These are phyloP conservation scores for Apis cerana DNA, from an alignment of 1,140 invertebrate species.

Conservation along the genomic window DNA sequence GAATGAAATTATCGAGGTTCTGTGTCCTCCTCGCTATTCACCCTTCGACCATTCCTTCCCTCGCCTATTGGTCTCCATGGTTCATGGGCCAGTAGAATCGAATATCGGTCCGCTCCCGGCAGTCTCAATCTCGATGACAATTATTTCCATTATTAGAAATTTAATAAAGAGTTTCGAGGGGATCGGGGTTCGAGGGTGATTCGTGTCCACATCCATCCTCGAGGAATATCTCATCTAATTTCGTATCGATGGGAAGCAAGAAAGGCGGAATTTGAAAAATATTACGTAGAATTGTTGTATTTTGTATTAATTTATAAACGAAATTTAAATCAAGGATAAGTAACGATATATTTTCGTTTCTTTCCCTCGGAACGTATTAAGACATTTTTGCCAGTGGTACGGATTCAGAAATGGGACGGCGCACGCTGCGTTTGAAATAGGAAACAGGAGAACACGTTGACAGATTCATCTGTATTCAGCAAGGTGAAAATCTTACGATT, in stretches of 20 bases:
- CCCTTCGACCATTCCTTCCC: constrained; percentile 48
- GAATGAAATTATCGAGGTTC: constrained; percentile 65
- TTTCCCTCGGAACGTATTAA: too few relatives aligned
- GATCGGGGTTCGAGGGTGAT: not conserved
- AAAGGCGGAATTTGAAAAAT: too few relatives aligned
- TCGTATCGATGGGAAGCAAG: too few relatives aligned
- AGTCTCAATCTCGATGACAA: constrained; percentile 73
- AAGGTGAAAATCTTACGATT: constrained; percentile 70
- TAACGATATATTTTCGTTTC: too few relatives aligned
- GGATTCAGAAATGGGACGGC: not conserved
- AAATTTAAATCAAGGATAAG: too few relatives aligned
- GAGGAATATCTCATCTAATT: too few relatives aligned
- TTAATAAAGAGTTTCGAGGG: constrained; percentile 69
- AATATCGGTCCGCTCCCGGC: constrained; percentile 43
- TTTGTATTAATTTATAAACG: too few relatives aligned
- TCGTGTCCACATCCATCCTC: constrained; percentile 36
- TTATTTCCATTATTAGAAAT: constrained; percentile 78
- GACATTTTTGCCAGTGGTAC: not conserved
- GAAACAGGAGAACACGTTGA: constrained; percentile 64
- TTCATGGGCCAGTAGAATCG: constrained; percentile 39
- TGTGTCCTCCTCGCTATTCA: constrained; percentile 25
- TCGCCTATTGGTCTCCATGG: constrained; percentile 17
- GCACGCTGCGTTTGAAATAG: constrained; percentile 33
- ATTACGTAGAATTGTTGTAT: too few relatives aligned
- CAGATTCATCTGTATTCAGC: constrained; percentile 73